phyloP scores from a whole-genome alignment of 2,888 invertebrate genomes.

The Ernsta delagoae region DNA sequence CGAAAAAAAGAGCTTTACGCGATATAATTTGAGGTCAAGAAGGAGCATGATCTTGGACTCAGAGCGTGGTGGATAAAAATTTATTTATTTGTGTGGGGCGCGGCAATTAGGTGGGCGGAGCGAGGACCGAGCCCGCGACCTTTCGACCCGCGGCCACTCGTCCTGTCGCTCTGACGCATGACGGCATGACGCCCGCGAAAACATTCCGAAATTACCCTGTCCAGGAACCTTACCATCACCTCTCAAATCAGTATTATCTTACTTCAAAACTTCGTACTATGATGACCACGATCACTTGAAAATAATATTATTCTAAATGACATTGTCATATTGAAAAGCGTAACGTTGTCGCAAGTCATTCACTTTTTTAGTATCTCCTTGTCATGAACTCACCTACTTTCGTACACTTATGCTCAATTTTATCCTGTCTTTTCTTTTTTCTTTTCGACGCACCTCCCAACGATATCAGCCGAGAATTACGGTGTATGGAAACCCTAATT shows the following conservation, averaged over 20 bases:
- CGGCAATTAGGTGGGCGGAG: constrained; percentile 83
- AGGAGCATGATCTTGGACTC: constrained; percentile 72
- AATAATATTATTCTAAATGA: too few species aligned
- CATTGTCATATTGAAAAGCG: too few species aligned
- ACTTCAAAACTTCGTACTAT: too few species aligned
- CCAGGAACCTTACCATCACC: constrained; percentile 40
- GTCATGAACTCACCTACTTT: constrained; percentile 63
- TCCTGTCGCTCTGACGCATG: constrained; percentile 65
- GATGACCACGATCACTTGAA: too few species aligned
- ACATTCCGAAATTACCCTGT: constrained; percentile 63
- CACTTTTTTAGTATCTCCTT: constrained; percentile 36
- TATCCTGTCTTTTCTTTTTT: not conserved
- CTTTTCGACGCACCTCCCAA: not conserved
- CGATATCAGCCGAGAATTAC: not conserved
- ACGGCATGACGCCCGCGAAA: constrained; percentile 52
- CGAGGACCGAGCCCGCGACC: constrained; percentile 77
- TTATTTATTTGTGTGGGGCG: constrained; percentile 84
- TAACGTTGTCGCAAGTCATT: too few species aligned
- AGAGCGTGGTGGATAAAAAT: constrained; percentile 69
- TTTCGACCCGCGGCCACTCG: constrained; percentile 66
- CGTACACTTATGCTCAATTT: constrained; percentile 43
- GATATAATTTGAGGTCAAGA: constrained; percentile 79
- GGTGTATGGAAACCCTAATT: constrained; percentile 4
- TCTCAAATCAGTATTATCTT: too few species aligned
- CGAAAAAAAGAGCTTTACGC: constrained; percentile 70